Percentiles rank a stretch among this genome's conserved stretches.
phyloP scores from a whole-genome alignment of 2,113 vertebrate genomes.

The Semicossyphus pulcher region DNA sequence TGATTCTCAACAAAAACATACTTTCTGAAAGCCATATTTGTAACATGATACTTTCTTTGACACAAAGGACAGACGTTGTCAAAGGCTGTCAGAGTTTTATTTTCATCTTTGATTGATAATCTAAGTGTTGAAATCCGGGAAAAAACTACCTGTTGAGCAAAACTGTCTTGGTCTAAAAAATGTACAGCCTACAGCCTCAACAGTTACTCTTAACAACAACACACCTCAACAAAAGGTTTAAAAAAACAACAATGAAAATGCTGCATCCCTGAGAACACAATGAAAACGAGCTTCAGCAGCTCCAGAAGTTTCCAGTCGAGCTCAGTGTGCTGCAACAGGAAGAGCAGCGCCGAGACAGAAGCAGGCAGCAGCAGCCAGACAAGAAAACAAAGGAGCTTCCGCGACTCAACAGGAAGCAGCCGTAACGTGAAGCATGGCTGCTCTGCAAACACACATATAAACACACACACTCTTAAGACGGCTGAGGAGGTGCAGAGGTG shows the following conservation, averaged over 20 bases:
- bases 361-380: conserved; percentile 57
- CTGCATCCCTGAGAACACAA: conserved; percentile 11
- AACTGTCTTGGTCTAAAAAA: background rate
- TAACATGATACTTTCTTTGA: background rate
- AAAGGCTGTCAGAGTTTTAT: background rate
- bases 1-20: background rate
- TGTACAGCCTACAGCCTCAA: background rate
- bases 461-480: background rate
- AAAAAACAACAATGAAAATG: background rate
- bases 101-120: background rate
- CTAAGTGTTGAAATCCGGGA: background rate
- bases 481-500: background rate
- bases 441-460: conserved; percentile 35
- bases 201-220: background rate
- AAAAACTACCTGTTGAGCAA: background rate
- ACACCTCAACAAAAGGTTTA: background rate
- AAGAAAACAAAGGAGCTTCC: conserved; percentile 76
- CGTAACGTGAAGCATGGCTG: conserved; percentile 49
- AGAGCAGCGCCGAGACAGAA: conserved; percentile 56
- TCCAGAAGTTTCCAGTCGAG: conserved; percentile 50
- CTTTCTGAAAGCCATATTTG: background rate
- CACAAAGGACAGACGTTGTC: background rate
- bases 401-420: conserved; percentile 78
- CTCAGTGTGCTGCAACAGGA: conserved; percentile 56
- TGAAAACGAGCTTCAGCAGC: conserved; percentile 6